Percentiles rank a stretch among this genome's conserved stretches.
Conservation (phyloP, 2,797 vertebrate genomes). For the Simalia tracyae region DNA sequence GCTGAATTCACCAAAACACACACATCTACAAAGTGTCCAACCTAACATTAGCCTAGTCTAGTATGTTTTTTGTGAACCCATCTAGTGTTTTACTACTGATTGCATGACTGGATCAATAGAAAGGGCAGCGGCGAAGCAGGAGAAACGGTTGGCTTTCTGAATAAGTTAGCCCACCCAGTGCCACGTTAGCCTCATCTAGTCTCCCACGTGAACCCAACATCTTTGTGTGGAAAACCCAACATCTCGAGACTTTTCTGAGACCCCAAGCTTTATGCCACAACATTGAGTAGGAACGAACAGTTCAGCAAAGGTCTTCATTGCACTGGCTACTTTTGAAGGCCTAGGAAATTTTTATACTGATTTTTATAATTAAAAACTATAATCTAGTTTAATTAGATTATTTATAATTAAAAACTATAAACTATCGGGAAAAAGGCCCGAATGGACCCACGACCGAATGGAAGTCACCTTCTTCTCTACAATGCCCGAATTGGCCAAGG, state of each 20-base stretch:
- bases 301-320: not conserved
- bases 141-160: too few species aligned
- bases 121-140: too few species aligned
- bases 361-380: not conserved
- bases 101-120: too few species aligned
- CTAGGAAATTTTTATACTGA: accelerated
- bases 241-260: not conserved
- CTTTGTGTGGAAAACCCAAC: not conserved
- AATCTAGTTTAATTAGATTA: too few species aligned
- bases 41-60: too few species aligned
- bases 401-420: not conserved
- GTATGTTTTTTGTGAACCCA: too few species aligned
- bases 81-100: too few species aligned
- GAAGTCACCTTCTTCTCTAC: not conserved
- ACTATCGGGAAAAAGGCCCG: not conserved
- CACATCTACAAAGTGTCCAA: too few species aligned
- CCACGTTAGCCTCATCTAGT: not conserved
- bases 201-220: not conserved
- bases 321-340: not conserved
- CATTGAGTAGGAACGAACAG: not conserved
- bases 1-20: too few species aligned
- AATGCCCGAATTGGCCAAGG: not conserved
- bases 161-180: not conserved
- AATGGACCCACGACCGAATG: not conserved
- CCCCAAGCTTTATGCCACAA: not conserved